These are phyloP conservation scores for Saxidomus purpurata DNA, from an alignment of 1,140 invertebrate genomes.

Conservation along the genomic window DNA sequence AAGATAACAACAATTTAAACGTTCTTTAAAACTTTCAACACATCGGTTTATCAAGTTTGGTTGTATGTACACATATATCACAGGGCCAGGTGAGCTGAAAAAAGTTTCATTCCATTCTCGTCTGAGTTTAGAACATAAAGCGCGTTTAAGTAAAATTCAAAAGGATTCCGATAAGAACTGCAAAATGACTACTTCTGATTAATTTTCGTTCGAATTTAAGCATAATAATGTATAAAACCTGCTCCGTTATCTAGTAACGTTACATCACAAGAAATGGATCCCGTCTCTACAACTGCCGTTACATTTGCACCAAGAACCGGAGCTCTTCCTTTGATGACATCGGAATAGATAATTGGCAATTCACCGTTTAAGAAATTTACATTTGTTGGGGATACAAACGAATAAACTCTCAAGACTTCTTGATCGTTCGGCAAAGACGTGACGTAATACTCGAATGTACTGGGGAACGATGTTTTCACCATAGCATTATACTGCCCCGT, in stretches of 20 bases:
- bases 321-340: slow-evolving; percentile 31
- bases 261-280: not conserved
- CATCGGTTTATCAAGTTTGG: no score
- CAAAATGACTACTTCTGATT: no score
- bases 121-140: no score
- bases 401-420: not conserved
- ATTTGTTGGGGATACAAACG: not conserved
- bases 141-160: no score
- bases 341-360: slow-evolving; percentile 10
- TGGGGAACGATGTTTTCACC: not conserved
- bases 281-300: not conserved
- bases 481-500: slow-evolving; percentile 9
- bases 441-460: not conserved
- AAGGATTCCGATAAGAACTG: no score
- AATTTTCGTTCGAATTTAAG: not conserved
- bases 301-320: slow-evolving; percentile 2
- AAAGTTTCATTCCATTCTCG: no score
- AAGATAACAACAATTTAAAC: no score
- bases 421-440: not conserved
- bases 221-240: no score
- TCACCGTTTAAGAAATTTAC: not conserved
- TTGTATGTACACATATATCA: no score
- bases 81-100: no score
- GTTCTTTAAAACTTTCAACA: no score
- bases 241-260: slow-evolving; percentile 92